Evolutionary conservation across 2,888 invertebrate species (phyloP).

Genomic region (Oxystoma pomonae): DNA sequence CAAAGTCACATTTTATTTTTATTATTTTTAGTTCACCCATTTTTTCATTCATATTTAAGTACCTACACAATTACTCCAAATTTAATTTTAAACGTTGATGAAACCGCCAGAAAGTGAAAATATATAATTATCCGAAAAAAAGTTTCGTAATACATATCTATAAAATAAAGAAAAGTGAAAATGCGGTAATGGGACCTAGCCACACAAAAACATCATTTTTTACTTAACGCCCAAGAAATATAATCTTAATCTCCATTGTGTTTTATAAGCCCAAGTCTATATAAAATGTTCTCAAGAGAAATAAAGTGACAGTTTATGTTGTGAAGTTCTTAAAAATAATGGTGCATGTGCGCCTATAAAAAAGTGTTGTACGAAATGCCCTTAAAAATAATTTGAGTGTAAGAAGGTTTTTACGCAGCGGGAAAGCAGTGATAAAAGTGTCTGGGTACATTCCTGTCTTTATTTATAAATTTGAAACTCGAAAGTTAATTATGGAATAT

Average conservation of each 20-base stretch:
- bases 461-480: too few species aligned
- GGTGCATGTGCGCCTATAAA: background rate
- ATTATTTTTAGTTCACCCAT: too few species aligned
- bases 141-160: too few species aligned
- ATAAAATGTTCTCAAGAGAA: background rate
- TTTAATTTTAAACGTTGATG: too few species aligned
- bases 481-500: background rate
- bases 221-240: constrained; percentile 4
- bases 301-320: background rate
- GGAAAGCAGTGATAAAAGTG: background rate
- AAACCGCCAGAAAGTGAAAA: too few species aligned
- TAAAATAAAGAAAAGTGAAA: background rate
- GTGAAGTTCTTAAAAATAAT: background rate
- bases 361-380: background rate
- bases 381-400: background rate
- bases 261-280: background rate
- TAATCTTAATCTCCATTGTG: background rate
- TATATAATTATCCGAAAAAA: too few species aligned
- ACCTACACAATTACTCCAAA: too few species aligned
- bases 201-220: constrained; percentile 7
- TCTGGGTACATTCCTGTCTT: background rate
- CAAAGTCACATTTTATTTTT: too few species aligned
- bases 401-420: background rate
- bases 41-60: too few species aligned
- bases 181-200: background rate